Evolutionary conservation across 2,113 vertebrate species (phyloP).

Genomic region (Antidorcas marsupialis): DNA sequence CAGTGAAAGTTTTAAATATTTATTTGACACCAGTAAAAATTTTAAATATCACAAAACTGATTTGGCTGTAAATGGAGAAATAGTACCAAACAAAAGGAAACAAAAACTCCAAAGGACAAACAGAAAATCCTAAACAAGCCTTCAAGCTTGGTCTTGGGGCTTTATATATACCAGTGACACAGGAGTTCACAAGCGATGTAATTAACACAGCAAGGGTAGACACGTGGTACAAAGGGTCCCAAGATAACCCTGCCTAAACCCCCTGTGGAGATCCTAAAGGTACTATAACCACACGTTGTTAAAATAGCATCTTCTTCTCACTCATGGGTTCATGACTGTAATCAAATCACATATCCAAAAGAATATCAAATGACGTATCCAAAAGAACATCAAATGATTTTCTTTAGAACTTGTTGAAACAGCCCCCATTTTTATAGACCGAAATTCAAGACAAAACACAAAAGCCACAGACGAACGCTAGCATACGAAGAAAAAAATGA

Average conservation of each 20-base stretch:
- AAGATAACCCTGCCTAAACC: not conserved
- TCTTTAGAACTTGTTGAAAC: not conserved
- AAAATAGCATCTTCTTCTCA: not conserved
- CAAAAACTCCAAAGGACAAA: not conserved
- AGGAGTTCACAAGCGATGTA: rapidly evolving
- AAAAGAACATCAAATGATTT: not conserved
- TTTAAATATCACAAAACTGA: not conserved
- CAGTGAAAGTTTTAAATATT: not conserved
- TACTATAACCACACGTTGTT: not conserved
- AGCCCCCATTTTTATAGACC: not conserved
- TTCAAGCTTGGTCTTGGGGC: not conserved
- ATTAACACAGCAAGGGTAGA: not conserved
- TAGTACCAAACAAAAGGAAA: not conserved
- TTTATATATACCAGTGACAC: not conserved
- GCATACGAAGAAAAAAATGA: not conserved
- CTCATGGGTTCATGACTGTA: not conserved
- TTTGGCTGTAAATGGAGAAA: not conserved
- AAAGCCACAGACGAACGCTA: not conserved
- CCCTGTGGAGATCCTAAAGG: not conserved
- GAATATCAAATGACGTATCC: not conserved
- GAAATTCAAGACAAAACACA: not conserved
- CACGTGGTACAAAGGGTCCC: not conserved
- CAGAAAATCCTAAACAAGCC: not conserved
- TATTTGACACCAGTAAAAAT: not conserved
- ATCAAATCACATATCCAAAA: not conserved